A percentile compares a stretch with the other conserved stretches of the same genome.
phyloP scores from a whole-genome alignment of 2,888 invertebrate species.

The Molorchus minor region DNA sequence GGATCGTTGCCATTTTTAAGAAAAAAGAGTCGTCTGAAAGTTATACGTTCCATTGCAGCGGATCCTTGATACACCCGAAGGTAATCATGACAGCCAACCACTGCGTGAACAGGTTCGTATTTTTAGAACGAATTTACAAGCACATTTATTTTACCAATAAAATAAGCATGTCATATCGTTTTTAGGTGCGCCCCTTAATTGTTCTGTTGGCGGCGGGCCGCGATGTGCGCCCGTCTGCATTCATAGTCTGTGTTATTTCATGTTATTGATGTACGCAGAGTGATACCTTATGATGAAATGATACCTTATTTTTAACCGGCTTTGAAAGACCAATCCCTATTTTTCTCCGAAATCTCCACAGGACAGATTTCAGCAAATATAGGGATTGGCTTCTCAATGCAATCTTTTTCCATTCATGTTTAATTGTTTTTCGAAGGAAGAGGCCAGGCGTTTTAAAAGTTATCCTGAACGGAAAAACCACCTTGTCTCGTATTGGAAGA shows the following conservation, averaged over 20 bases:
- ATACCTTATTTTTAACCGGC: too few relatives aligned
- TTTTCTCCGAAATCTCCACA: too few relatives aligned
- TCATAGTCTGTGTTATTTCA: too few relatives aligned
- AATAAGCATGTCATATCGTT: too few relatives aligned
- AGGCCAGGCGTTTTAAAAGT: slow-evolving; percentile 55
- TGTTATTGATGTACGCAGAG: too few relatives aligned
- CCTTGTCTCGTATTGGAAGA: slow-evolving; percentile 68
- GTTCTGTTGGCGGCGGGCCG: too few relatives aligned
- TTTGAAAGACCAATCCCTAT: too few relatives aligned
- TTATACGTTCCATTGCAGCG: slow-evolving; percentile 40
- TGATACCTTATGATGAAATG: too few relatives aligned
- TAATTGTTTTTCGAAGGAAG: slow-evolving; percentile 20
- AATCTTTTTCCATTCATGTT: not conserved
- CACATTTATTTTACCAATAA: not conserved
- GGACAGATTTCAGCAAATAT: too few relatives aligned
- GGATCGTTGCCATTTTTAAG: slow-evolving; percentile 46
- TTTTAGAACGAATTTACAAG: not conserved
- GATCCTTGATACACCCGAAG: slow-evolving; percentile 46
- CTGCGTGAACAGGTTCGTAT: slow-evolving; percentile 41
- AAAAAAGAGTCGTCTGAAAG: not conserved
- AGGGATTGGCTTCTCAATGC: not conserved
- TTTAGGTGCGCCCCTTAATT: too few relatives aligned
- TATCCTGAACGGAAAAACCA: slow-evolving; percentile 83
- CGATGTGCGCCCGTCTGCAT: too few relatives aligned
- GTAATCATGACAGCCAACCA: slow-evolving; percentile 47